A percentile compares a stretch with the other conserved stretches of the same genome.
phyloP scores from a whole-genome alignment of 1,140 invertebrate species.

The Pseudobourletiella spinata region DNA sequence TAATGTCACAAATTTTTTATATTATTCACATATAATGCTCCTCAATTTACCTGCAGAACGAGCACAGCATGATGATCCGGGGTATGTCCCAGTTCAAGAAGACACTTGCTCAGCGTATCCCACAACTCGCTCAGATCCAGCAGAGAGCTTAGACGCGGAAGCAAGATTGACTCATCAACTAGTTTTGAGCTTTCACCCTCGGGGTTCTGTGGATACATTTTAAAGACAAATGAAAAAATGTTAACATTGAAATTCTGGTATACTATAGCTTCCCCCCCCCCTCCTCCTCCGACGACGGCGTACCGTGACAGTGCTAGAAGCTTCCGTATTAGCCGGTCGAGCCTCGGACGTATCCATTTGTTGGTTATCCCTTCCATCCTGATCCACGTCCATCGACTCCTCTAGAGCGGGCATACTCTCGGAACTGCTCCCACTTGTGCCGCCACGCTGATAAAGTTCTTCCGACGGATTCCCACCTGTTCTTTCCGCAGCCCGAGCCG shows the following conservation, averaged over 20 bases:
- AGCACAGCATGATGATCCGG: conserved; percentile 88
- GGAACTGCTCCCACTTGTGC: not conserved
- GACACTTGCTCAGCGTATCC: conserved; percentile 70
- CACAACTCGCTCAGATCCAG: conserved; percentile 64
- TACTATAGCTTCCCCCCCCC: too few relatives aligned
- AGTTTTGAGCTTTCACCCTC: not conserved
- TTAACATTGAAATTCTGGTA: too few relatives aligned
- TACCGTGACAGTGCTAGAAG: too few relatives aligned
- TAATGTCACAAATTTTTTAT: too few relatives aligned
- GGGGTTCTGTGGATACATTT: not conserved
- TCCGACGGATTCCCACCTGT: not conserved
- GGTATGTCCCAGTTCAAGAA: conserved; percentile 71
- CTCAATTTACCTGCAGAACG: conserved; percentile 71
- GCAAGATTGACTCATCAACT: conserved; percentile 35
- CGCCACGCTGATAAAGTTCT: not conserved
- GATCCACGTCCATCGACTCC: conserved; percentile 25
- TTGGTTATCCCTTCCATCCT: conserved; percentile 8
- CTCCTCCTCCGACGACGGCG: too few relatives aligned
- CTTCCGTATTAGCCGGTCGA: too few relatives aligned
- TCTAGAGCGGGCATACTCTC: conserved; percentile 12
- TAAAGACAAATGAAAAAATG: too few relatives aligned
- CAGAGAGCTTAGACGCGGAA: conserved; percentile 61
- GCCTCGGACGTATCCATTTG: conserved; percentile 8
- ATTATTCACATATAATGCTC: too few relatives aligned
- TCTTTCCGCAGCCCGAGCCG: not conserved